Evolutionary conservation across 2,113 vertebrate genomes (phyloP).

Genomic region (Columbina picui): DNA sequence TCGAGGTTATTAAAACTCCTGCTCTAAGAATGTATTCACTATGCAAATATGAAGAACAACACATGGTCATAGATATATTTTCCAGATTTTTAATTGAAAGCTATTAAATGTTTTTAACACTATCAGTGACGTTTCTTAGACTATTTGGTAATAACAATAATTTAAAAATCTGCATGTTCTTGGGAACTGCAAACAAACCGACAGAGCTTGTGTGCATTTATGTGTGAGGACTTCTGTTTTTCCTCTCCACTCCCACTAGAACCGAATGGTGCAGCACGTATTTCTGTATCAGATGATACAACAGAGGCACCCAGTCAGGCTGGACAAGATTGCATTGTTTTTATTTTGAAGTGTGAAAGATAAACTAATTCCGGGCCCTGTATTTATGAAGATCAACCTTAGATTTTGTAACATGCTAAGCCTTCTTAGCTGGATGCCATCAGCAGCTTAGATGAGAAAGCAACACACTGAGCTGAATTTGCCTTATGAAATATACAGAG

Average conservation of each 20-base stretch:
- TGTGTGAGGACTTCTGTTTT: not conserved
- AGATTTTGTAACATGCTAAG: not conserved
- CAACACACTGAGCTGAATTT: not conserved
- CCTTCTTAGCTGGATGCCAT: not conserved
- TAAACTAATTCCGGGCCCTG: not conserved
- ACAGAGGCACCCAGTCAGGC: not conserved
- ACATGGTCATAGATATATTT: not conserved
- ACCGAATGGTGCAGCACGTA: not conserved
- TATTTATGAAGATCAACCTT: not conserved
- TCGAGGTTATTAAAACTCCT: not conserved
- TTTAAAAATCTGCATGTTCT: not conserved
- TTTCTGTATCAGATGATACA: not conserved
- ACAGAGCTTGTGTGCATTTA: not conserved
- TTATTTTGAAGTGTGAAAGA: not conserved
- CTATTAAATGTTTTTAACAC: not conserved
- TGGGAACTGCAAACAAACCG: not conserved
- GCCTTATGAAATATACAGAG: not conserved
- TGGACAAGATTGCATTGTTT: not conserved
- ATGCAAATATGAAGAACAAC: not conserved
- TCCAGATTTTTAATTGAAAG: not conserved
- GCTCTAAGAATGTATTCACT: not conserved
- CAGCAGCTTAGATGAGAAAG: not conserved
- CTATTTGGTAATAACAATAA: not conserved
- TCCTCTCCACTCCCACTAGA: not conserved
- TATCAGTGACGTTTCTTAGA: not conserved